A percentile compares a stretch with the other conserved stretches of the same genome.
phyloP scores from a whole-genome alignment of 2,113 vertebrate genomes.

The Tapirus terrestris region DNA sequence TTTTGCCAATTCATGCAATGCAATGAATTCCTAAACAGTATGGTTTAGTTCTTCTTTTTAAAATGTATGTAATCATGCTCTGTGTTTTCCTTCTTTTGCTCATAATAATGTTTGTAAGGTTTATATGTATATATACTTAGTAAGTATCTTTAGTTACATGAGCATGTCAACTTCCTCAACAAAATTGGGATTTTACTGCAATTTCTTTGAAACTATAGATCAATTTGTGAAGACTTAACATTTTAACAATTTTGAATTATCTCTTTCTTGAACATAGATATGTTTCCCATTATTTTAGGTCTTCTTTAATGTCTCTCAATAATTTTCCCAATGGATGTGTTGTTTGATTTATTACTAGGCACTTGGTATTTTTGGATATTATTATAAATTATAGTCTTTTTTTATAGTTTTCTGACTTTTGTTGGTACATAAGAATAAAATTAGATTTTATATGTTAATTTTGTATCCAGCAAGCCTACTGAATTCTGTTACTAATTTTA shows the following conservation, averaged over 20 bases:
- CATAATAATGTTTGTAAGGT: background rate
- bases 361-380: background rate
- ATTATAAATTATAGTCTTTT: background rate
- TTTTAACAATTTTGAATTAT: background rate
- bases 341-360: background rate
- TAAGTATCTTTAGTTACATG: background rate
- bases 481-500: background rate
- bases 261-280: background rate
- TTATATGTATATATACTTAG: background rate
- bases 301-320: background rate
- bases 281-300: background rate
- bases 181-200: background rate
- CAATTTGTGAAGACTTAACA: background rate
- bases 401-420: background rate
- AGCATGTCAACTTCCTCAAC: background rate
- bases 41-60: background rate
- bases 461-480: background rate
- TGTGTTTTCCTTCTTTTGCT: background rate
- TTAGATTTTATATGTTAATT: background rate
- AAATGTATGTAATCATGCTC: background rate
- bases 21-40: background rate
- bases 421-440: background rate
- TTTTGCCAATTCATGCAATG: background rate
- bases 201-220: background rate
- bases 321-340: background rate